Conservation (phyloP, 2,113 vertebrate species). For the Trochalopteron elliotii region DNA sequence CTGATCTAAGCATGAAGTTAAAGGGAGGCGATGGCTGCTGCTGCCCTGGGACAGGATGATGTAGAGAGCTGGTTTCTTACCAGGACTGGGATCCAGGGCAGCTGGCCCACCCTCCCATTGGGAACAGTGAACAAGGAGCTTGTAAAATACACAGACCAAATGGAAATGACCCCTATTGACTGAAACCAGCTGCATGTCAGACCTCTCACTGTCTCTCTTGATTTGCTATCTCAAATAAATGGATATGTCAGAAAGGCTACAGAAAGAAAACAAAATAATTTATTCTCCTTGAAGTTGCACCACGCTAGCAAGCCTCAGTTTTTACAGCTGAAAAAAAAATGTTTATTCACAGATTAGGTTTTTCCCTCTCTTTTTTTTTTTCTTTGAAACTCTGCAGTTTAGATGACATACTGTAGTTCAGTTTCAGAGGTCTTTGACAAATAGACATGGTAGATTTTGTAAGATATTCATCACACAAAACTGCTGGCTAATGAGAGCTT, state of each 20-base stretch:
- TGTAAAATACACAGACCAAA: slow-evolving; percentile 83
- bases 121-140: slow-evolving; percentile 83
- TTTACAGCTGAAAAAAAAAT: slow-evolving; percentile 64
- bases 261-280: slow-evolving; percentile 64
- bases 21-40: background rate
- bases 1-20: background rate
- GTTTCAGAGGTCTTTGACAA: slow-evolving; percentile 57
- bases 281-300: slow-evolving; percentile 36
- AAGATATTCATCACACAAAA: slow-evolving; percentile 45
- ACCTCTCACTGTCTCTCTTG: slow-evolving; percentile 60
- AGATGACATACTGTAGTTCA: slow-evolving; percentile 9
- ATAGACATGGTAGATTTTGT: slow-evolving; percentile 51
- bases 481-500: background rate
- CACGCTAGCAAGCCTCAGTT: slow-evolving; percentile 43
- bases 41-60: slow-evolving; percentile 56
- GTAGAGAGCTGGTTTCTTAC: slow-evolving; percentile 67
- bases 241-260: slow-evolving; percentile 45
- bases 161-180: slow-evolving; percentile 79
- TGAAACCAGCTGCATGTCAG: slow-evolving; percentile 84
- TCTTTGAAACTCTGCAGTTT: slow-evolving; percentile 41
- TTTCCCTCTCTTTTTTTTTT: slow-evolving; percentile 9
- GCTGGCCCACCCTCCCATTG: slow-evolving; percentile 80
- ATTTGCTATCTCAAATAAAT: slow-evolving; percentile 73
- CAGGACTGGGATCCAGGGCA: slow-evolving; percentile 77
- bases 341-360: slow-evolving; percentile 58